Evolutionary conservation across 2,113 vertebrate genomes (phyloP).

Genomic region (Gnathonemus longibarbis): DNA sequence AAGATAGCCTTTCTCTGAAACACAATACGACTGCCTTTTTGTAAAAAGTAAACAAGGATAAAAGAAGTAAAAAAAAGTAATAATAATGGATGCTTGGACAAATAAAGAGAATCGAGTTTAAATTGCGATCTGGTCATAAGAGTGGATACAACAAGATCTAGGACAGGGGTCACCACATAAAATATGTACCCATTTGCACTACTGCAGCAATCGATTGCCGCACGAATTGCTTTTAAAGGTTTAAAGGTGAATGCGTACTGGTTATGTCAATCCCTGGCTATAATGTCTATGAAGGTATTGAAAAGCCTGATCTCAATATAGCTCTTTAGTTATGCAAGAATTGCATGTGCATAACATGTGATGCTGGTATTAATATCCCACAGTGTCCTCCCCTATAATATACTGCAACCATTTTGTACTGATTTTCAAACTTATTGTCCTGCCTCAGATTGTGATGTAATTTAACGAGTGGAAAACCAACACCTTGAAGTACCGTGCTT

Average conservation of each 20-base stretch:
- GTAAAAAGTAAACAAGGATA: background rate
- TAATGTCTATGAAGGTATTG: background rate
- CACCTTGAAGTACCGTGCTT: background rate
- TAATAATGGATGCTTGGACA: background rate
- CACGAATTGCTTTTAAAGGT: no score
- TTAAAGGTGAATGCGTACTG: no score
- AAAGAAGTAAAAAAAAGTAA: background rate
- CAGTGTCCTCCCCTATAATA: background rate
- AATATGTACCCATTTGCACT: no score
- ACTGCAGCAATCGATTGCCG: no score
- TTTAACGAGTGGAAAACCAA: background rate
- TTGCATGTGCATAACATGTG: background rate
- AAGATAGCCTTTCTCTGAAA: background rate
- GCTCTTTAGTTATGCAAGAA: background rate
- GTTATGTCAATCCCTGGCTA: background rate
- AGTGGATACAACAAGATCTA: background rate
- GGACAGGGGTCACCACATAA: no score
- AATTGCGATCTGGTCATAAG: background rate
- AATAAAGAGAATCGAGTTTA: background rate
- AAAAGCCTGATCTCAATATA: background rate
- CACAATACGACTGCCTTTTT: background rate
- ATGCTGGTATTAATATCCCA: background rate
- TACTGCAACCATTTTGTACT: background rate
- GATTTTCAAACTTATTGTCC: background rate
- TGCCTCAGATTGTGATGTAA: background rate